Conservation (phyloP, 2,113 vertebrate genomes). For the Strix aluco region DNA sequence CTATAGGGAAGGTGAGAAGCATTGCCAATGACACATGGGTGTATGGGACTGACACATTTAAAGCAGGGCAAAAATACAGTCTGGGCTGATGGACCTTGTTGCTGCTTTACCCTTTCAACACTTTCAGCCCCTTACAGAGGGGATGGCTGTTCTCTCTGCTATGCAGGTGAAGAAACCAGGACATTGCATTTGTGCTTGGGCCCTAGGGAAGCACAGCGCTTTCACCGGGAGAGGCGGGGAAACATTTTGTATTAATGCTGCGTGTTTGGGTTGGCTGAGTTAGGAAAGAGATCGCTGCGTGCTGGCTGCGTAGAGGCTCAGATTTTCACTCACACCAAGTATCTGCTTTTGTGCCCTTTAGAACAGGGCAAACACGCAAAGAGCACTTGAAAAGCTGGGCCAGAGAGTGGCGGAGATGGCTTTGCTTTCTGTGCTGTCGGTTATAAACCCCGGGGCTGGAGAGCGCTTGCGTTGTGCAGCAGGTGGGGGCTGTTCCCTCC, state of each 20-base stretch:
- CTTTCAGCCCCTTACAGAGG: background rate
- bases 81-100: background rate
- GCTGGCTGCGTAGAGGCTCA: background rate
- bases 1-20: background rate
- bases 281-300: too few species aligned
- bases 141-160: background rate
- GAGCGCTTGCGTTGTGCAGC: background rate
- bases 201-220: fast-evolving
- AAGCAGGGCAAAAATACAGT: background rate
- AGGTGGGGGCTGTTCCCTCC: background rate
- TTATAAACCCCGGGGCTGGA: background rate
- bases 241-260: background rate
- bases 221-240: background rate
- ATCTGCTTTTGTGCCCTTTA: background rate
- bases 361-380: background rate
- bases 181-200: background rate
- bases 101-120: background rate
- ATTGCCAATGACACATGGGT: fast-evolving
- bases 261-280: background rate
- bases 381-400: background rate
- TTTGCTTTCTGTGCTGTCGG: background rate
- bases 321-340: background rate
- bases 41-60: background rate
- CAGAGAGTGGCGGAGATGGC: background rate
- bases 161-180: background rate